A percentile compares a stretch with the other conserved stretches of the same genome.
Conservation (phyloP, 2,113 vertebrate genomes). For the Scalopus aquaticus region DNA sequence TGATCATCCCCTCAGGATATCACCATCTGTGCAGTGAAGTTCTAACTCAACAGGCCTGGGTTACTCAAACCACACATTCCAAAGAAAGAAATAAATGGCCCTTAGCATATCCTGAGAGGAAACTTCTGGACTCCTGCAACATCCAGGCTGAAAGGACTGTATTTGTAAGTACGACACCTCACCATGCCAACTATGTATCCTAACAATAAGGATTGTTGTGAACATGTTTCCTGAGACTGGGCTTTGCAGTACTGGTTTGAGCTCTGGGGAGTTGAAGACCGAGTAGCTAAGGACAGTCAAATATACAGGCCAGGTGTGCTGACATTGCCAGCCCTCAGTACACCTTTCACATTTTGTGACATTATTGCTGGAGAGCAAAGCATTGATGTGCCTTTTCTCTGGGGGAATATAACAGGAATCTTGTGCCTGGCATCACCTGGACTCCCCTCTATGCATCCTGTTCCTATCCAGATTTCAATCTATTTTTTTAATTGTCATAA, state of each 20-base stretch:
- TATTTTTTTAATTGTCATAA: background rate
- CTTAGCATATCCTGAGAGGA: background rate
- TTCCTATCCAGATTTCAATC: background rate
- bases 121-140: background rate
- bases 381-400: background rate
- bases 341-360: background rate
- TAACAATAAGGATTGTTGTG: background rate
- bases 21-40: background rate
- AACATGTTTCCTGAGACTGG: background rate
- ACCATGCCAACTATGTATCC: background rate
- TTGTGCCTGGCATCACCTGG: background rate
- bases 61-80: background rate
- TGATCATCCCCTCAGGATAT: background rate
- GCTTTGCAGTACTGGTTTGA: background rate
- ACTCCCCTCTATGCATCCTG: background rate
- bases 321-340: background rate
- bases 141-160: background rate
- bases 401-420: background rate
- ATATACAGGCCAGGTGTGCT: fast-evolving
- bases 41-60: background rate
- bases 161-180: background rate
- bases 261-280: background rate
- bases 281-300: background rate
- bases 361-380: background rate
- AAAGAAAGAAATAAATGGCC: background rate